A percentile compares a stretch with the other conserved stretches of the same genome.
phyloP scores from a whole-genome alignment of 2,113 vertebrate species.

The Eidolon helvum region DNA sequence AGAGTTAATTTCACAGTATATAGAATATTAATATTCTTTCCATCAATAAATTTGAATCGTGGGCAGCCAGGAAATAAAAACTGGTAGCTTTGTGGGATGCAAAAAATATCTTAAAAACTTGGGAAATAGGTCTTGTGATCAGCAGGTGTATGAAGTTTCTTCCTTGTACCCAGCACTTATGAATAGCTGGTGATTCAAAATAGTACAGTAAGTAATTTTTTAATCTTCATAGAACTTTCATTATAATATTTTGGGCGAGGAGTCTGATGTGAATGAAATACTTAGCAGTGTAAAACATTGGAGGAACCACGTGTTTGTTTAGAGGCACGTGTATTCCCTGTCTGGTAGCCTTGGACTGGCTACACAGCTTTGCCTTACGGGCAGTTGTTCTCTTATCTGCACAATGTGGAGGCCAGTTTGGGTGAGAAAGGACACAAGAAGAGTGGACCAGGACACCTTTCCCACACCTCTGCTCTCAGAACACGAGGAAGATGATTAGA shows the following conservation, averaged over 20 bases:
- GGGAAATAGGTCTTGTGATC: not conserved
- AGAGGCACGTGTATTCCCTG: rapidly evolving
- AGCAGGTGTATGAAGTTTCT: not conserved
- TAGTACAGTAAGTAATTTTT: not conserved
- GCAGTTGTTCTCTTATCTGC: not conserved
- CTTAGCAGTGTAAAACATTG: not conserved
- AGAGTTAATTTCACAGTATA: not conserved
- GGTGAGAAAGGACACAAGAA: not conserved
- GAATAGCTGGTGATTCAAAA: not conserved
- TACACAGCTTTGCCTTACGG: not conserved
- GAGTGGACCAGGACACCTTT: not conserved
- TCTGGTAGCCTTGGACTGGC: not conserved
- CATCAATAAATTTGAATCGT: not conserved
- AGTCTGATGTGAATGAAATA: not conserved
- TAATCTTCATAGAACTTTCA: not conserved
- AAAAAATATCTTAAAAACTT: not conserved
- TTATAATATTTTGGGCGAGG: not conserved
- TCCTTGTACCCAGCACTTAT: not conserved
- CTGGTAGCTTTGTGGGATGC: not conserved
- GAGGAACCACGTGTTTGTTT: rapidly evolving
- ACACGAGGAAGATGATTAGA: not conserved
- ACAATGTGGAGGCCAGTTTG: not conserved
- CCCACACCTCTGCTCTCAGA: not conserved
- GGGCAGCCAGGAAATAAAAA: not conserved
- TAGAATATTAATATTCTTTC: not conserved